phyloP scores from a whole-genome alignment of 2,113 vertebrate species.

The Chloropsis cyanopogon region DNA sequence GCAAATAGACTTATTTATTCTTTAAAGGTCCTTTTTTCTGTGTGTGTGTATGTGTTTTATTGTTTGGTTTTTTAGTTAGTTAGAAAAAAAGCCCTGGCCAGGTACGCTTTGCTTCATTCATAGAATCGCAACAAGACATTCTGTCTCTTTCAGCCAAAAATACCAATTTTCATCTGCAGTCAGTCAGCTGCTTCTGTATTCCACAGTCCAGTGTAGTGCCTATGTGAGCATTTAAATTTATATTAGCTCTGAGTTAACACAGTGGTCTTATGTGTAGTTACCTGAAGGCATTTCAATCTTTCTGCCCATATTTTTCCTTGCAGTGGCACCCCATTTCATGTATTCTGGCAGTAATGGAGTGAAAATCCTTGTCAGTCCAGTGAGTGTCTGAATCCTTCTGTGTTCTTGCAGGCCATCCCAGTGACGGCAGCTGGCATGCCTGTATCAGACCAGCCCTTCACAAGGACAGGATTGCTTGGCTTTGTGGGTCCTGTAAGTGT shows the following conservation, averaged over 20 bases:
- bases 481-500: conserved; percentile 90
- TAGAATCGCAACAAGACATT: neutral
- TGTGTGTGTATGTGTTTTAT: neutral
- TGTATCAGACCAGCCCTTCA: conserved; percentile 83
- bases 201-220: neutral
- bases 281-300: neutral
- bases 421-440: conserved; percentile 77
- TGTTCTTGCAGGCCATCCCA: conserved; percentile 79
- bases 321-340: neutral
- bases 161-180: neutral
- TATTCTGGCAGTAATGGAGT: neutral
- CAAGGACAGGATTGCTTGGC: conserved; percentile 89
- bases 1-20: neutral
- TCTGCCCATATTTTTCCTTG: neutral
- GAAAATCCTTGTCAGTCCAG: neutral
- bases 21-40: neutral
- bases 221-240: neutral
- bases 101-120: neutral
- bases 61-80: neutral
- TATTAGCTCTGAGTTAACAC: neutral
- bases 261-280: neutral
- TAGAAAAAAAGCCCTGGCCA: neutral
- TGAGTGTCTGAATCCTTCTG: neutral
- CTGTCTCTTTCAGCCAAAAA: neutral
- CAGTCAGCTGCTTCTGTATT: neutral